A percentile compares a stretch with the other conserved stretches of the same genome.
Conservation (phyloP, 2,888 invertebrate genomes). For the Sicus ferrugineus region DNA sequence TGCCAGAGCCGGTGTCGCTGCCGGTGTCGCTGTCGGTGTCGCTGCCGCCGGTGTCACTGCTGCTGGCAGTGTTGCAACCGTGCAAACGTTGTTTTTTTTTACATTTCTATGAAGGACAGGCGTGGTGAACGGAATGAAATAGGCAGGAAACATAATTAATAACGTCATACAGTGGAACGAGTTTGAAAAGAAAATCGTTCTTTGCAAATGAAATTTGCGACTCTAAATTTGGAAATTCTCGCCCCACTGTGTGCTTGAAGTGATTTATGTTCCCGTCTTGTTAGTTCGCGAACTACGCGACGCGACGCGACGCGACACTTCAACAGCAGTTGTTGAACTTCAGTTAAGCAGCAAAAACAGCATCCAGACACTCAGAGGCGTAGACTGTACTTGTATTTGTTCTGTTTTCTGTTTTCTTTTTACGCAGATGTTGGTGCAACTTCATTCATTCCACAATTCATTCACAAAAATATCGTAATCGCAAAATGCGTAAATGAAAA, state of each 20-base stretch:
- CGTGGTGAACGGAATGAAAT: conserved; percentile 19
- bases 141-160: conserved; percentile 43
- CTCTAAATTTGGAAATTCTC: background rate
- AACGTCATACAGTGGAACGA: conserved; percentile 27
- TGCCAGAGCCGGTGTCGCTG: background rate
- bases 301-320: background rate
- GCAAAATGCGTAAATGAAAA: background rate
- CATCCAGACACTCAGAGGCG: conserved; percentile 12
- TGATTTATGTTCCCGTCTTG: background rate
- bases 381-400: conserved; percentile 13
- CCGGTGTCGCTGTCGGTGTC: background rate
- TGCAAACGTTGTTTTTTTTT: no score
- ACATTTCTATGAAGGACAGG: no score
- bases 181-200: no score
- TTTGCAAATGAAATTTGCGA: background rate
- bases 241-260: conserved; percentile 13
- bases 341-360: background rate
- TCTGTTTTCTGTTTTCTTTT: background rate
- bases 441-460: conserved; percentile 2
- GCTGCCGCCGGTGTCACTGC: conserved; percentile 6
- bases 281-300: background rate
- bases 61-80: conserved; percentile 20
- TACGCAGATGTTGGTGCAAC: background rate
- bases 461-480: conserved; percentile 26
- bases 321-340: conserved; percentile 21